Base-by-base conservation (phyloP, 2,797 vertebrate genomes). In the Sarcoramphus papa region DNA sequence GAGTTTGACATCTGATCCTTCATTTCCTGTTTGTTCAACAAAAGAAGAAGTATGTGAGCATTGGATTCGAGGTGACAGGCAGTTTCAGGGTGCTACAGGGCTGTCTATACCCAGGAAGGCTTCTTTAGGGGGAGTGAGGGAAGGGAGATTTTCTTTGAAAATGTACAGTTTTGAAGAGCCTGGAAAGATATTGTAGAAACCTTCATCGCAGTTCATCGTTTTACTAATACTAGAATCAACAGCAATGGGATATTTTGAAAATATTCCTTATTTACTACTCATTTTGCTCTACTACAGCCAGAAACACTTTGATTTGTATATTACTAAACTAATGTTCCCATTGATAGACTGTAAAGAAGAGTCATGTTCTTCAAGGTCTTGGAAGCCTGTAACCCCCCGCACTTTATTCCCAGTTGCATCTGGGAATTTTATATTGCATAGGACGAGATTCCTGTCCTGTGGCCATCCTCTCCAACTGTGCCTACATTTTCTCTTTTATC, bases 1-100 rank as follows among this genome's bases (percentile, higher is more conserved):
- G 99, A 99, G 95, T 98, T 98, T 12, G 98, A 98, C 99, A 99
- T 99, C 93, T 99, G 99, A 96, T 99, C 99, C 97, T 99, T 99
- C 99, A 99, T 99, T 74, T 99, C 98, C 99, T 99, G 92, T 85
- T 94, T 68, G 76, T 92, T 40, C 63, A 95, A 96, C 5, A 45
- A 30, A 92, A 79, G 78, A 85, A 88, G 77, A 18, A 54, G 67
- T 37, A 79, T 3, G 40, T 97, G 37, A 97, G 83, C 74, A 17
- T 3, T 62, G 59, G 51, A 73, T 69, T 7, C 81, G 91, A 92
- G 79, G 81, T 18, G 30, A 81, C 27, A 40, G 50, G 37, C 22
- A 69, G 41, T 64, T 85, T 68, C 47, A 85, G 56, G 16, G 25
- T 82, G 77, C 65, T 72, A 35, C 30, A 70, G 56, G 30, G 43